phyloP scores from a whole-genome alignment of 2,888 invertebrate species.

The Pandemis cinnamomeana region DNA sequence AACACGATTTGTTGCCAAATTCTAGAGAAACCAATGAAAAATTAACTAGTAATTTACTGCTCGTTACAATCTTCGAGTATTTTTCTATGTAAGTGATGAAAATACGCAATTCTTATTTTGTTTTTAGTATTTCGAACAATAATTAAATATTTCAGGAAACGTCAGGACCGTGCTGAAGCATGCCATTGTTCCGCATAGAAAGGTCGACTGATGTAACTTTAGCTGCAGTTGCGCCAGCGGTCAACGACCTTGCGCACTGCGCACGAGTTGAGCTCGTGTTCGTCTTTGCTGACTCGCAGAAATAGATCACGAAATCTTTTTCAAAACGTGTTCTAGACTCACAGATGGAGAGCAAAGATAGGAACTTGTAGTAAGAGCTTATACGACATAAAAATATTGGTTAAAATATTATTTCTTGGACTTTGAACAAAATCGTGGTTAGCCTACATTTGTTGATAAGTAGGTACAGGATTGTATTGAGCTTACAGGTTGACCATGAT shows the following conservation, averaged over 20 bases:
- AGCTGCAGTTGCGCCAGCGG: slow-evolving; percentile 71
- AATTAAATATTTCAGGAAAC: slow-evolving; percentile 32
- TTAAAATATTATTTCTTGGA: neutral
- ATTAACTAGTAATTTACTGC: too few relatives aligned
- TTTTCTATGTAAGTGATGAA: neutral
- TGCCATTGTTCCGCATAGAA: slow-evolving; percentile 77
- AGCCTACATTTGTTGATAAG: slow-evolving; percentile 11
- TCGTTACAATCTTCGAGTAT: neutral
- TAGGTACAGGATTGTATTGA: neutral
- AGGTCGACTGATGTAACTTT: slow-evolving; percentile 79
- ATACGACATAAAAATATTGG: neutral
- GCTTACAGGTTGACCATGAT: neutral
- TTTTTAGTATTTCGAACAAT: neutral
- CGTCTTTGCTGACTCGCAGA: slow-evolving; percentile 57
- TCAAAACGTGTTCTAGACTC: neutral
- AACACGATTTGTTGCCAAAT: too few relatives aligned
- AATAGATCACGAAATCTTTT: slow-evolving; percentile 16
- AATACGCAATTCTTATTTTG: neutral
- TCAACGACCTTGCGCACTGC: slow-evolving; percentile 76
- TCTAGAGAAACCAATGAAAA: neutral
- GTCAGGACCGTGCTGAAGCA: slow-evolving; percentile 26
- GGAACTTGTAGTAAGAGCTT: neutral
- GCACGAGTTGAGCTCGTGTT: slow-evolving; percentile 57
- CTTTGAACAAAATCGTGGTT: slow-evolving; percentile 17
- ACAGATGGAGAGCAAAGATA: neutral